phyloP scores from a whole-genome alignment of 2,797 vertebrate species.

The Diplodus sargus region DNA sequence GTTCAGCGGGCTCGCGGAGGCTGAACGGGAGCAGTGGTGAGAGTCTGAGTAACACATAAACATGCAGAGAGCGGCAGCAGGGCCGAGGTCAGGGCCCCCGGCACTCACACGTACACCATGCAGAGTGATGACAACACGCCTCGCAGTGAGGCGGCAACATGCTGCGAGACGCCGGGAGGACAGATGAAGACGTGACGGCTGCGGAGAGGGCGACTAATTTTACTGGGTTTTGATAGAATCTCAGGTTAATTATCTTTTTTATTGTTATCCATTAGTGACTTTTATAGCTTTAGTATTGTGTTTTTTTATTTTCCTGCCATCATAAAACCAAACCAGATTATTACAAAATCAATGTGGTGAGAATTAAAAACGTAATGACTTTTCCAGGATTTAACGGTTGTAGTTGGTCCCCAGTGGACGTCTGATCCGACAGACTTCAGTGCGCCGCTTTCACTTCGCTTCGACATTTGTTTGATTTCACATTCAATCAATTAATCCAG shows the following conservation, averaged over 20 bases:
- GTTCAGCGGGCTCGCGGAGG: slow-evolving; percentile 91
- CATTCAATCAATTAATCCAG: neutral
- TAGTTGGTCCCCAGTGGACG: too few relatives aligned
- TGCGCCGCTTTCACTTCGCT: neutral
- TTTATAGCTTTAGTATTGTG: neutral
- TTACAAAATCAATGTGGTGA: too few relatives aligned
- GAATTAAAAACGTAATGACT: neutral
- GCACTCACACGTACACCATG: slow-evolving; percentile 38
- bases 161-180: neutral
- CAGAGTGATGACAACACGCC: slow-evolving; percentile 26
- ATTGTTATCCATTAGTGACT: neutral
- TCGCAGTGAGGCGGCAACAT: neutral
- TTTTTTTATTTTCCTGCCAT: too few relatives aligned
- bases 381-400: neutral
- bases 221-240: neutral
- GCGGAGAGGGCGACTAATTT: neutral
- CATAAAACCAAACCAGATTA: too few relatives aligned
- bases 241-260: neutral
- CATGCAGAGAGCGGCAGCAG: slow-evolving; percentile 50
- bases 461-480: neutral
- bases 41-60: slow-evolving; percentile 79
- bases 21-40: slow-evolving; percentile 90
- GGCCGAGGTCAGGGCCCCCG: slow-evolving; percentile 41
- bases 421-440: neutral
- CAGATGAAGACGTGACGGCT: neutral